Evolutionary conservation across 2,113 vertebrate species (phyloP).

Genomic region (Oriolus oriolus): DNA sequence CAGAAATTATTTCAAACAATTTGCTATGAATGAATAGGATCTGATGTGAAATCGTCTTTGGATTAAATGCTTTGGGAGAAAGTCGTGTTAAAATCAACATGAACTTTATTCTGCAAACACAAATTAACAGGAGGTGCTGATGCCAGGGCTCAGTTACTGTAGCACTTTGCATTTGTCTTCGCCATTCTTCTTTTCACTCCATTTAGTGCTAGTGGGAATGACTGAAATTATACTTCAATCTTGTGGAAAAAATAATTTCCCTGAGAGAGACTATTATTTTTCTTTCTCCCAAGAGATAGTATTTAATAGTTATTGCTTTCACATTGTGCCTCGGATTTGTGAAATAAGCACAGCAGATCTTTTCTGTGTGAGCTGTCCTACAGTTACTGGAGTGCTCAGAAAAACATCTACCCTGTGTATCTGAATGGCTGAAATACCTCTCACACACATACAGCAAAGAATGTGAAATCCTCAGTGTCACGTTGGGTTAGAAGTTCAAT

Average conservation of each 20-base stretch:
- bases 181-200: neutral
- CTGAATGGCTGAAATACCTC: constrained; percentile 16
- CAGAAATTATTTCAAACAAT: constrained; percentile 21
- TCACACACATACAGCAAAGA: neutral
- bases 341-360: constrained; percentile 19
- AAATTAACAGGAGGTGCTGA: neutral
- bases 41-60: neutral
- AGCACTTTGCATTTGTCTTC: constrained; percentile 3
- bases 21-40: constrained; percentile 18
- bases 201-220: neutral
- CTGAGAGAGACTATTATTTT: neutral
- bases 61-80: constrained; percentile 20
- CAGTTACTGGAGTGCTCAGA: neutral
- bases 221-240: constrained; percentile 12
- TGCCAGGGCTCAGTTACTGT: neutral
- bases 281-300: neutral
- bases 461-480: neutral
- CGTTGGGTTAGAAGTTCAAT: neutral
- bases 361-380: neutral
- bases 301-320: constrained; percentile 10
- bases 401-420: neutral
- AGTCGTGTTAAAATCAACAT: constrained; percentile 3
- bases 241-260: constrained; percentile 7
- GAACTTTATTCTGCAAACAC: constrained; percentile 13
- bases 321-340: neutral